Evolutionary conservation across 2,888 invertebrate genomes (phyloP), one percentile per base, ranked within the genome.

Genomic region (Lasioglossum leucozonium): DNA sequence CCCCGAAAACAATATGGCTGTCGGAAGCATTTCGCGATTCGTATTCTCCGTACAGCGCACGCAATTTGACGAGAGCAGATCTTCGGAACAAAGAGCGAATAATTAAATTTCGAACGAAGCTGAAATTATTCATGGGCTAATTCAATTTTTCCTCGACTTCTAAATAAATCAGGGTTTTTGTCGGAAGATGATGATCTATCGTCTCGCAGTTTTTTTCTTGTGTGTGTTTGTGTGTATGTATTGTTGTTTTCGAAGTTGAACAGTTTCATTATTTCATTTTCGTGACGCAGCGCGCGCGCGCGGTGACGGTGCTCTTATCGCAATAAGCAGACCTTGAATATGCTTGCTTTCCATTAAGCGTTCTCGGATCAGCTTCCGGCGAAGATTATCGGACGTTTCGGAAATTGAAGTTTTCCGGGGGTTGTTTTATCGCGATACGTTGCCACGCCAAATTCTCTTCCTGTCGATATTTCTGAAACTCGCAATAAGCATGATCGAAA

Each of bases 321-420:
- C 51, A 30, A 44, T 72, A 81, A 67, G 34, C 72, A 44, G 30
- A 22, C 42, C 10, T 30, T 37, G 30, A 22, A 16, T 40, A 67
- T 37, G 67, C 58, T 26, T 22, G 55, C 26, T 65, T 37, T n/a
- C 13, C 37, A 37, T 77, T 47, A 40, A 34, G 30, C 65, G 65
- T 65, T 34, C 30, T 30, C 65, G 58, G 47, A 82, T 76, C 73
- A 62, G 67, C 47, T 34, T 30, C 55, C 47, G 22, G 44, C 22
- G 67, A 65, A 30, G 65, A 71, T 82, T 65, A 75, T 81, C 34
- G 74, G 37, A 69, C 67, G 58, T 77, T 34, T n/a, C 37, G 51
- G 51, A 62, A 62, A 72, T 72, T 44, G 55, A 51, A 81, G 22
- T 75, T 4, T 62, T 75, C 58, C 72, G 47, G 22, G 22, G 47